Conservation (phyloP, 2,113 vertebrate species). For the Oncorhynchus masou region DNA sequence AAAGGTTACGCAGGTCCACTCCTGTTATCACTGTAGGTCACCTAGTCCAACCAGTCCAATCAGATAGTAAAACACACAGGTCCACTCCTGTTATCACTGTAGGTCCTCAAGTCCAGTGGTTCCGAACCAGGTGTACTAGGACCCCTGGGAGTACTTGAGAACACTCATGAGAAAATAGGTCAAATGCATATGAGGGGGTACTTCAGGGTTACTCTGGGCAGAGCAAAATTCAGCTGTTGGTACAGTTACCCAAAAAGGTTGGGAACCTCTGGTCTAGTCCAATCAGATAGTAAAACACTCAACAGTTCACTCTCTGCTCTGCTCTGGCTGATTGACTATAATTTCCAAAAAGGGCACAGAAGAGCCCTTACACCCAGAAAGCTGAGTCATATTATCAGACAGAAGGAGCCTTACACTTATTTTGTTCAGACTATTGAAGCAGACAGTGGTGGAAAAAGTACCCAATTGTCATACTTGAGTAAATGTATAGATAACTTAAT, state of each 20-base stretch:
- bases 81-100: conserved; percentile 23
- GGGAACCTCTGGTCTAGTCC: conserved; percentile 42
- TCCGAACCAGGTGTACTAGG: neutral
- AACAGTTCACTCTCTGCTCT: conserved; percentile 26
- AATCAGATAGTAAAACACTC: conserved; percentile 59
- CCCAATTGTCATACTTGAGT: too few relatives aligned
- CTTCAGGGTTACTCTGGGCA: too few relatives aligned
- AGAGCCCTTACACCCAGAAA: conserved; percentile 29
- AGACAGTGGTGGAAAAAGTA: too few relatives aligned
- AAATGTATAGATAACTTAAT: too few relatives aligned
- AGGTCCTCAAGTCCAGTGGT: conserved; percentile 28
- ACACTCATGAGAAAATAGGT: too few relatives aligned
- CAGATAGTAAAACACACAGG: conserved; percentile 52
- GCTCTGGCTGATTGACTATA: conserved; percentile 17
- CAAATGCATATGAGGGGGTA: too few relatives aligned
- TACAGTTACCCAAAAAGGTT: too few relatives aligned
- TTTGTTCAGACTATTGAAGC: neutral
- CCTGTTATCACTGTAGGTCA: conserved; percentile 28
- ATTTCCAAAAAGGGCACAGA: conserved; percentile 24
- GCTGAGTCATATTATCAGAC: conserved; percentile 8
- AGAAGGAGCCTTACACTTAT: neutral
- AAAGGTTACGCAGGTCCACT: conserved; percentile 34
- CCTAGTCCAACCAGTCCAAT: conserved; percentile 45
- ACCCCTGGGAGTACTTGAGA: too few relatives aligned
- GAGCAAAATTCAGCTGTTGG: too few relatives aligned